These are phyloP conservation scores for Lithobates sylvaticus DNA, from an alignment of 2,797 vertebrate genomes.

Conservation along the genomic window DNA sequence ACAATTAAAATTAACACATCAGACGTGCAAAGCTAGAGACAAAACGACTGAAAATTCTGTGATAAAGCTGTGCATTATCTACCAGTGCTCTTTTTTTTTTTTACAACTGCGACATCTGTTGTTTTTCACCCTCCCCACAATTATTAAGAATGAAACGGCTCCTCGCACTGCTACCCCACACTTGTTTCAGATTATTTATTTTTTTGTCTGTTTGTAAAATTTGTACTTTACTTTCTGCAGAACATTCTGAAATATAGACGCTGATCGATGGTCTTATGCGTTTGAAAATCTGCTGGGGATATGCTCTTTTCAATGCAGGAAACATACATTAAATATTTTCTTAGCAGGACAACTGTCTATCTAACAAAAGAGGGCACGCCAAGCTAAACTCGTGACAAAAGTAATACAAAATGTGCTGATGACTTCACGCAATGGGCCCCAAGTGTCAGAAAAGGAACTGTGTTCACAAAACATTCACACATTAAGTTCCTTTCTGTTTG, in stretches of 20 bases:
- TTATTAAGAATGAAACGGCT: constrained; percentile 71
- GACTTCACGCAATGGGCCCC: no score
- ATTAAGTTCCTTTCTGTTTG: no score
- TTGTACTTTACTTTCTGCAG: constrained; percentile 49
- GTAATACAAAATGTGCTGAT: no score
- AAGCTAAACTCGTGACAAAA: no score
- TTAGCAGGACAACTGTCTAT: background rate
- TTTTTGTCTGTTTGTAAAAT: constrained; percentile 64
- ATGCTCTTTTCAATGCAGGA: background rate
- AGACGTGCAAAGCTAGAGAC: constrained; percentile 39
- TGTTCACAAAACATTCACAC: no score
- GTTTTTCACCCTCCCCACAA: constrained; percentile 55
- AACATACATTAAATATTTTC: background rate
- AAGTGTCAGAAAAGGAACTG: no score
- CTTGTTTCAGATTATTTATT: constrained; percentile 62
- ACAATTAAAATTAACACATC: constrained; percentile 51
- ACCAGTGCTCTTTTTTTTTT: constrained; percentile 60
- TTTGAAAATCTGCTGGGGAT: constrained; percentile 2
- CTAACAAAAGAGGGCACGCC: background rate
- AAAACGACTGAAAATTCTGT: constrained; percentile 37
- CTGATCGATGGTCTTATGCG: background rate
- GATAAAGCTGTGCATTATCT: constrained; percentile 27
- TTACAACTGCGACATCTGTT: constrained; percentile 72
- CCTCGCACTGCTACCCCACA: constrained; percentile 65
- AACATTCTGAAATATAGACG: constrained; percentile 8